Evolutionary conservation across 2,113 vertebrate species (phyloP), one percentile per base, ranked within the genome.

Genomic region (Pachycephala philippinensis): DNA sequence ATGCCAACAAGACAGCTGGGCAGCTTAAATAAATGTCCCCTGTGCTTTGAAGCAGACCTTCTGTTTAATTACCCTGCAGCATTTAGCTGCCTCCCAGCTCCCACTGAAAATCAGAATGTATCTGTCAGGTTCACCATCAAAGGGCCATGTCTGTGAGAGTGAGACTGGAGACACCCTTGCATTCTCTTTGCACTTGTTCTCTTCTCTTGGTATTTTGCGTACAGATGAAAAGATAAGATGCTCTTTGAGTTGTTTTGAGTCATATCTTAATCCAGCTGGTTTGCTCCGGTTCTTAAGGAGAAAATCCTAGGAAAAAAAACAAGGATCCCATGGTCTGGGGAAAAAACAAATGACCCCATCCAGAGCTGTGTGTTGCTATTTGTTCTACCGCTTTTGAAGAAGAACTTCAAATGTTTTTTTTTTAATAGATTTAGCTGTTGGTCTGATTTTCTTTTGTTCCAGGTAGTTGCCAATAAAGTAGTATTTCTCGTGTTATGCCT

Each of bases 141-240:
- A 96, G 79, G 44, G 56, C n/a, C 7, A 0, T 18, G 22, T 26
- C 87, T 92, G 79, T 28, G 52, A 69, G 45, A 79, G 50, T n/a
- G 89, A 83, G 91, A 89, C 31, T 57, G 91, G 79, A 88, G 68
- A 57, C 79, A 80, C 35, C 85, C 92, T 90, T 2, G 5, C 28
- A 5, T 72, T 95, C 27, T 39, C 87, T 87, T 69, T 83, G 50
- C 90, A 54, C 42, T 61, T 88, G 21, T 74, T 91, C 72, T 66
- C 77, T 84, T 68, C 74, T 84, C 74, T 64, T 91, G 80, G 60
- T 81, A 68, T 81, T 94, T 78, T 84, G 95, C 60, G 24, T 49
- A 6, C 23, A 82, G 68, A 93, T 96, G 80, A 89, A 94, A 92
- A 90, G 64, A 83, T 87, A 92, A 92, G 85, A 93, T 86, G 61